Conservation (phyloP, 2,888 invertebrate species). For the Cheilosia soror region DNA sequence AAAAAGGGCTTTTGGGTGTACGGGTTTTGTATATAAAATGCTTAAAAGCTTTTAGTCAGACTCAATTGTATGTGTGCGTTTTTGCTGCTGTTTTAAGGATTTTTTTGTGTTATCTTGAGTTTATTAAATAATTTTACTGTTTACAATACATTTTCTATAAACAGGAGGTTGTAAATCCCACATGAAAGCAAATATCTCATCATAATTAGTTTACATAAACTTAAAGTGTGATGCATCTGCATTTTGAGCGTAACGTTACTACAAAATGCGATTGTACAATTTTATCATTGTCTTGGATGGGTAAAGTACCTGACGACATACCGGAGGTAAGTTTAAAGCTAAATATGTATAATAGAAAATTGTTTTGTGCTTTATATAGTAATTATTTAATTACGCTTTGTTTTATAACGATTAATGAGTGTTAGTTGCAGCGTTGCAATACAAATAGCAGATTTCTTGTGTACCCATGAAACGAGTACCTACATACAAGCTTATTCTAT, state of each 20-base stretch:
- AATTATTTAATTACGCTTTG: not conserved
- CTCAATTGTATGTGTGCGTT: constrained; percentile 15
- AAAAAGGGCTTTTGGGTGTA: constrained; percentile 62
- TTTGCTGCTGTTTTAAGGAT: constrained; percentile 1
- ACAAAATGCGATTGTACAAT: constrained; percentile 98
- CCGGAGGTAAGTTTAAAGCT: constrained; percentile 89
- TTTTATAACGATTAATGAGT: not conserved
- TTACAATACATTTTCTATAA: not conserved
- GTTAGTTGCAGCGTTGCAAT: constrained; percentile 7
- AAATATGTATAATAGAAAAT: not conserved
- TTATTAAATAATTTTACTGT: constrained; percentile 6
- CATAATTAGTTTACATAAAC: constrained; percentile 32
- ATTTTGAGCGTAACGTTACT: constrained; percentile 96
- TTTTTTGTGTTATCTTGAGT: not conserved
- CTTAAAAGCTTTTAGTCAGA: constrained; percentile 62
- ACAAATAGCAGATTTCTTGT: not conserved
- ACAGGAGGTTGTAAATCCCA: constrained; percentile 34
- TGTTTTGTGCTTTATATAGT: not conserved
- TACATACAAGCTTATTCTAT: constrained; percentile 56
- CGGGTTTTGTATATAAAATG: constrained; percentile 14
- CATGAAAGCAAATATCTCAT: constrained; percentile 45
- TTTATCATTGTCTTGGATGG: constrained; percentile 98
- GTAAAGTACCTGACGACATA: constrained; percentile 97
- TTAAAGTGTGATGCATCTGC: constrained; percentile 91
- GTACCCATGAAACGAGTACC: constrained; percentile 2